Percentiles rank a stretch among this genome's conserved stretches.
These are phyloP conservation scores for Temnothorax unifasciatus DNA, from an alignment of 2,888 invertebrate genomes.

Conservation along the genomic window DNA sequence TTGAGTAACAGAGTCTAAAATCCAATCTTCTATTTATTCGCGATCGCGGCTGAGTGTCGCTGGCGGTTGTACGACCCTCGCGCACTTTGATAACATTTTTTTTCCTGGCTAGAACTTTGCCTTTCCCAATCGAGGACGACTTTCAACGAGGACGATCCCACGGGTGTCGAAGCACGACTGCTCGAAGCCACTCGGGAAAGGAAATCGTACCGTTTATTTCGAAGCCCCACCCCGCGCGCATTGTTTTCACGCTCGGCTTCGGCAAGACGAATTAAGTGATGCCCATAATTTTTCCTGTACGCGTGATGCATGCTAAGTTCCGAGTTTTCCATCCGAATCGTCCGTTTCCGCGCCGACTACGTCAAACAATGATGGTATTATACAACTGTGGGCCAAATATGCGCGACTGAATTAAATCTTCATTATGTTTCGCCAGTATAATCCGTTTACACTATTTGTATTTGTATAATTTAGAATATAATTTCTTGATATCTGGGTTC, in stretches of 20 bases:
- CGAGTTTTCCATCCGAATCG: slow-evolving; percentile 20
- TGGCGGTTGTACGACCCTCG: neutral
- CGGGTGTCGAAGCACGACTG: slow-evolving; percentile 59
- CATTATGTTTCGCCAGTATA: neutral
- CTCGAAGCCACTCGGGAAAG: slow-evolving; percentile 42
- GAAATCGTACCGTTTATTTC: slow-evolving; percentile 68
- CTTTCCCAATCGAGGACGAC: neutral
- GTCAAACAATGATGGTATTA: slow-evolving; percentile 38
- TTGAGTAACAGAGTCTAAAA: neutral
- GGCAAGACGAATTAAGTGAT: slow-evolving; percentile 81
- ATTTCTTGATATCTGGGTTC: neutral
- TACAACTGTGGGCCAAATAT: slow-evolving; percentile 19
- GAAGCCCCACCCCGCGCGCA: slow-evolving; percentile 70
- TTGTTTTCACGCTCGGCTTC: slow-evolving; percentile 78
- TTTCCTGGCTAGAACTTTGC: neutral
- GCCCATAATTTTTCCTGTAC: slow-evolving; percentile 79
- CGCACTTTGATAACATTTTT: neutral
- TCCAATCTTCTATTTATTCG: neutral
- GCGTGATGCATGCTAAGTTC: slow-evolving; percentile 34
- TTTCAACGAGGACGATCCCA: slow-evolving; percentile 24
- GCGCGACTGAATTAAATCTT: slow-evolving; percentile 17
- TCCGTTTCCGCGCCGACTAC: neutral
- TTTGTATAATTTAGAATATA: neutral
- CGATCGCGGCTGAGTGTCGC: neutral
- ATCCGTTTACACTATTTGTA: neutral